phyloP scores from a whole-genome alignment of 2,113 vertebrate species.

The Microcebus griseorufus region DNA sequence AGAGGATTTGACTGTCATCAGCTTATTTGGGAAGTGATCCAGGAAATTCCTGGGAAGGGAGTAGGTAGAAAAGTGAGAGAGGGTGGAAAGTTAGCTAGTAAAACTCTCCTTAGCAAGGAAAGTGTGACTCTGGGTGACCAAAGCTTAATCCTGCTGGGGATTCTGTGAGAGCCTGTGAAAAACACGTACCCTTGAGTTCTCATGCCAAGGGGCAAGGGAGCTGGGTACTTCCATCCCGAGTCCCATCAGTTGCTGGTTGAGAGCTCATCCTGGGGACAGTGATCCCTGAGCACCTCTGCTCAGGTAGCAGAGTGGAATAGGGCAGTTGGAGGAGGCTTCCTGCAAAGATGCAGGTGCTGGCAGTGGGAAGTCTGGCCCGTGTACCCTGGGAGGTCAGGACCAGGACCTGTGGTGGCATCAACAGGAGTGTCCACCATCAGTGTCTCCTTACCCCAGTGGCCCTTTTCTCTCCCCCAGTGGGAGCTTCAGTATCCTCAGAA shows the following conservation, averaged over 20 bases:
- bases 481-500: background rate
- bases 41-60: background rate
- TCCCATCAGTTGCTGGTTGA: background rate
- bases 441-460: background rate
- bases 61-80: background rate
- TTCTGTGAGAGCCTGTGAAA: background rate
- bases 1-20: background rate
- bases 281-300: background rate
- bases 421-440: background rate
- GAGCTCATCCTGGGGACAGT: background rate
- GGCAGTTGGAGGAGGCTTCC: background rate
- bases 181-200: background rate
- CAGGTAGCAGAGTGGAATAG: background rate
- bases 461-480: background rate
- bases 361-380: background rate
- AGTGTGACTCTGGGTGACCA: background rate
- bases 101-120: background rate
- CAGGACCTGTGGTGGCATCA: background rate
- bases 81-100: background rate
- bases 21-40: background rate
- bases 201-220: background rate
- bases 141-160: background rate
- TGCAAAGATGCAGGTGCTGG: background rate
- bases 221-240: background rate
- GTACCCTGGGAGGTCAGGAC: rapidly evolving